Conservation (phyloP, 2,113 vertebrate genomes). For the Blennius ocellaris region DNA sequence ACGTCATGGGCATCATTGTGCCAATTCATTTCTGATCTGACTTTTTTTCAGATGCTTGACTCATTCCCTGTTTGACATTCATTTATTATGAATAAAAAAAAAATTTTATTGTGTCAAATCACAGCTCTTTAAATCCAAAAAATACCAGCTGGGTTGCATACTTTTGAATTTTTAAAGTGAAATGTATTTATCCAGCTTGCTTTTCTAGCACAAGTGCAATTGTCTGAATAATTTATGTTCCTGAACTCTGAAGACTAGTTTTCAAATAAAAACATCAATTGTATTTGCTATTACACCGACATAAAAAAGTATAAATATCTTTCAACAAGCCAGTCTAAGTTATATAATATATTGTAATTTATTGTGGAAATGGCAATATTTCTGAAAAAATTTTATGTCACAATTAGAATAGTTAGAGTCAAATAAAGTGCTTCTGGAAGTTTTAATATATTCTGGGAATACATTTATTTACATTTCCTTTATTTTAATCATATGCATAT, state of each 20-base stretch:
- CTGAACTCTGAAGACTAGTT: not conserved
- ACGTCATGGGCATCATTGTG: not conserved
- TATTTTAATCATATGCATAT: too few relatives aligned
- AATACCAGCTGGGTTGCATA: not conserved
- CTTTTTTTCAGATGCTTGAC: not conserved
- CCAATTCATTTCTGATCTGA: not conserved
- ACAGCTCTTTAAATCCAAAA: not conserved
- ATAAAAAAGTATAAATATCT: not conserved
- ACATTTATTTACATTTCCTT: too few relatives aligned
- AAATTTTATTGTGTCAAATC: not conserved
- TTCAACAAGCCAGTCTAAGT: not conserved
- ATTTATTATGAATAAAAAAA: not conserved
- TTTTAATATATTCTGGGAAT: too few relatives aligned
- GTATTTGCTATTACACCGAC: not conserved
- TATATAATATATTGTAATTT: not conserved
- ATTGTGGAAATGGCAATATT: too few relatives aligned
- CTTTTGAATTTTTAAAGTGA: not conserved
- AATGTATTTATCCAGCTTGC: not conserved
- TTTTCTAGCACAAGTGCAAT: not conserved
- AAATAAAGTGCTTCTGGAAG: too few relatives aligned
- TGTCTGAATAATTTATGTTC: conserved; percentile 5
- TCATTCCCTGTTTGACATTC: not conserved
- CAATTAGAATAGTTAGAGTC: too few relatives aligned
- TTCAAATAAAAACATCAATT: conserved; percentile 4
- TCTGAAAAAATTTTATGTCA: too few relatives aligned